Evolutionary conservation across 2,113 vertebrate species (phyloP).

Genomic region (Tiliqua scincoides): DNA sequence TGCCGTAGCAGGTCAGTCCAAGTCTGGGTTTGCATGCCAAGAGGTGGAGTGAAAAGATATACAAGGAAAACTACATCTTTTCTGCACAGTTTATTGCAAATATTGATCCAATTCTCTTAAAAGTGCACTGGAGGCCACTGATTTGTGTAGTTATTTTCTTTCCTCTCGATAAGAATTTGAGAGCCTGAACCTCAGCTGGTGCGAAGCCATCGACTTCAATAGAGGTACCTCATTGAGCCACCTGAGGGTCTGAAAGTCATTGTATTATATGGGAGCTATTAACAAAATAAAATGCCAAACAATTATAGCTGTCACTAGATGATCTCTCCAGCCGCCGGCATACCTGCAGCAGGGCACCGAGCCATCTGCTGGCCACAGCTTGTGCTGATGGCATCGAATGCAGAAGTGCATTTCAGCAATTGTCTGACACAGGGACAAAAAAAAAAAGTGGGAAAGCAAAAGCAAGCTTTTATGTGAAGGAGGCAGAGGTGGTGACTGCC

Average conservation of each 20-base stretch:
- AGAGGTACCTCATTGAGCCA: constrained; percentile 5
- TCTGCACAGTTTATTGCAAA: neutral
- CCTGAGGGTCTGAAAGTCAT: neutral
- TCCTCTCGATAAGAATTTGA: neutral
- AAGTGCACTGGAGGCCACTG: neutral
- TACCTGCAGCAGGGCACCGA: neutral
- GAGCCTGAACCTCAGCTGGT: neutral
- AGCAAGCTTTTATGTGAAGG: neutral
- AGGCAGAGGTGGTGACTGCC: neutral
- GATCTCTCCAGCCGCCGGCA: neutral
- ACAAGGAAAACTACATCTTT: neutral
- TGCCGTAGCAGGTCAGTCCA: neutral
- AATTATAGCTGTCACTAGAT: neutral
- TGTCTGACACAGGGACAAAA: neutral
- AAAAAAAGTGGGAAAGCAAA: neutral
- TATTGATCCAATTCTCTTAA: constrained; percentile 18
- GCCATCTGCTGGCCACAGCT: neutral
- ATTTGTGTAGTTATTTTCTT: constrained; percentile 5
- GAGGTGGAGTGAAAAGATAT: constrained; percentile 1
- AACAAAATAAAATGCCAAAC: neutral
- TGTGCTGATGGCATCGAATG: neutral
- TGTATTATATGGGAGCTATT: constrained; percentile 5
- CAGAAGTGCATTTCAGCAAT: neutral
- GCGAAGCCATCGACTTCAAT: neutral
- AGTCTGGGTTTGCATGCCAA: neutral